Percentiles rank a stretch among this genome's conserved stretches.
Conservation (phyloP, 2,888 invertebrate species). For the Polyommatus iphigenia region DNA sequence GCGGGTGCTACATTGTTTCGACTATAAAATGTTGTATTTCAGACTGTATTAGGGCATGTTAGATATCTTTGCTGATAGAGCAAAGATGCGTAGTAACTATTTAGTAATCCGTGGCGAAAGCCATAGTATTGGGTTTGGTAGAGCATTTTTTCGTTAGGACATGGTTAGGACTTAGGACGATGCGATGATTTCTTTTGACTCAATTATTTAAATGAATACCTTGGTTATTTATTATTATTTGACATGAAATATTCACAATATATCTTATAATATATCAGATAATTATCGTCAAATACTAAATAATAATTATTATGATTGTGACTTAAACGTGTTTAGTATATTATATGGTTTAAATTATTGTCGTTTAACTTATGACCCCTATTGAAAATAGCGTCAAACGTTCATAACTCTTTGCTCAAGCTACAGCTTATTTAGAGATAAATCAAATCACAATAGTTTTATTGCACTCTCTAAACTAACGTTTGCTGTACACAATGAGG, state of each 20-base stretch:
- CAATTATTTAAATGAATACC: too few species aligned
- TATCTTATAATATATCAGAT: background rate
- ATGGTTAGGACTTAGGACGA: too few species aligned
- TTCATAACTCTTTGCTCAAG: background rate
- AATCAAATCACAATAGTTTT: constrained; percentile 4
- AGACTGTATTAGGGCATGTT: background rate
- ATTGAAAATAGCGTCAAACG: background rate
- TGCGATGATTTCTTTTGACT: too few species aligned
- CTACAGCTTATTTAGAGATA: background rate
- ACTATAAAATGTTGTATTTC: background rate
- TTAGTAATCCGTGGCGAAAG: too few species aligned
- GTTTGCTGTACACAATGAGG: background rate
- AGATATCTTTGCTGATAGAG: background rate
- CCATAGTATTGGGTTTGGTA: too few species aligned
- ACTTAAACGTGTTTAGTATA: background rate
- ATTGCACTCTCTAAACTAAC: background rate
- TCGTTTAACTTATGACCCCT: background rate
- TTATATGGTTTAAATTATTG: background rate
- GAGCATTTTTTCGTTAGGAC: too few species aligned
- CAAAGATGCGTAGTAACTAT: too few species aligned
- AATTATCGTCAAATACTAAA: background rate
- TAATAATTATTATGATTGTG: background rate
- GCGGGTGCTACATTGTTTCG: constrained; percentile 50
- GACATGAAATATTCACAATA: background rate
- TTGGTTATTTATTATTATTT: too few species aligned